Evolutionary conservation across 1,140 invertebrate species (phyloP), one percentile per base, ranked within the genome.

Genomic region (Penaeus chinensis): DNA sequence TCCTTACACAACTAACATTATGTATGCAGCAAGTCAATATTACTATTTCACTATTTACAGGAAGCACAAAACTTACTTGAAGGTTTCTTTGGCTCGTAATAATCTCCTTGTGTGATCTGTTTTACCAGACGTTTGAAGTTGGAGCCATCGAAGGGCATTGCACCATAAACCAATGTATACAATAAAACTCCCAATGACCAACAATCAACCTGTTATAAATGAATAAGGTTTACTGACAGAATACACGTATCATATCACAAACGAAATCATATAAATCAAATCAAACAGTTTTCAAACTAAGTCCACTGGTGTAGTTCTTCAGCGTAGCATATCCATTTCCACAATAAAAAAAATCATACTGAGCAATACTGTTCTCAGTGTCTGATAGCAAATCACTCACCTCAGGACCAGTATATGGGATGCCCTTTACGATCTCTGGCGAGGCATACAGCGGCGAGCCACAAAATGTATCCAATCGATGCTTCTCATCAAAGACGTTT

Each of bases 111-210:
- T 85, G 98, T 98, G 91, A 99, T 99, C 93, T 99, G 98, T 92
- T 97, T 96, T 79, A 99, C 97, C 90, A 99, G 94, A 91, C 96
- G 94, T 92, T 98, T 98, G 92, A 99, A 99, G 93, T 99, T 99
- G 84, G 97, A 98, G 80, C 98, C 98, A 93, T 99, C 98, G 92
- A 99, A 99, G 42, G 99, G 99, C 99, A 99, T 99, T 89, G 98
- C 97, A 91, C 99, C 98, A 92, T 99, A 99, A 76, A 99, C 98
- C 91, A 99, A 93, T 47, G 99, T 99, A 91, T 99, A 99, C 0
- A 99, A 93, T 27, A 99, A 94, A 65, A 99, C 99, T 83, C 99
- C 99, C 78, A 99, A 93, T 27, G 98, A 99, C 99, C 98, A 99
- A 92, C 96, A 98, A 91, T 95, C 94, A 76, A 94, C 94, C 90